Evolutionary conservation across 2,888 invertebrate species (phyloP).

Genomic region (Pristionchus maxplancki): DNA sequence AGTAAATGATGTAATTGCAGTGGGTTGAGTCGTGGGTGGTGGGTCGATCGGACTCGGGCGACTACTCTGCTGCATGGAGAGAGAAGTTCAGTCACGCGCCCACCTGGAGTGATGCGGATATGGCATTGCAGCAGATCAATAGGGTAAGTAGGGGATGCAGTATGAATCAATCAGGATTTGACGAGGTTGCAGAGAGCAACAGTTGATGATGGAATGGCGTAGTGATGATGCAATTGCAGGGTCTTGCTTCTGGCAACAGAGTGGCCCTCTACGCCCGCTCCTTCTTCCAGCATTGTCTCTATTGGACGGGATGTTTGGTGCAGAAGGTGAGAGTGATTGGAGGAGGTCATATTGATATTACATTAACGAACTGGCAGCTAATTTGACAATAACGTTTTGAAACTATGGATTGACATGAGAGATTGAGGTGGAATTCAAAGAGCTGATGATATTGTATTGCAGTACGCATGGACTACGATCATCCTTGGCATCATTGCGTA

Average conservation of each 20-base stretch:
- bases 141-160: conserved; percentile 87
- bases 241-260: conserved; percentile 72
- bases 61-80: conserved; percentile 76
- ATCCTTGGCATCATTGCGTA: conserved; percentile 61
- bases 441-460: neutral
- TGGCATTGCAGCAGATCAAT: conserved; percentile 94
- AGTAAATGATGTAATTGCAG: conserved; percentile 62
- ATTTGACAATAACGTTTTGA: too few relatives aligned
- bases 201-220: neutral
- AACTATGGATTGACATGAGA: too few relatives aligned
- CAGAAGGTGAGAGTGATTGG: conserved; percentile 56
- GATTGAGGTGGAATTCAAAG: conserved; percentile 77
- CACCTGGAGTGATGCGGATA: conserved; percentile 96
- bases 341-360: neutral
- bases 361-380: neutral
- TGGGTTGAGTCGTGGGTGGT: conserved; percentile 68
- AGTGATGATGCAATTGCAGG: conserved; percentile 60
- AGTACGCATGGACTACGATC: conserved; percentile 62
- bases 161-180: too few relatives aligned
- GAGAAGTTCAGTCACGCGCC: conserved; percentile 81
- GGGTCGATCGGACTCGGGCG: conserved; percentile 72
- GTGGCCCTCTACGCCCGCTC: conserved; percentile 73
- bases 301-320: conserved; percentile 69
- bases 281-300: conserved; percentile 73
- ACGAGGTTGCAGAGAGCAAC: too few relatives aligned